Conservation (phyloP, 1,140 invertebrate genomes). For the Ectropis grisescens region DNA sequence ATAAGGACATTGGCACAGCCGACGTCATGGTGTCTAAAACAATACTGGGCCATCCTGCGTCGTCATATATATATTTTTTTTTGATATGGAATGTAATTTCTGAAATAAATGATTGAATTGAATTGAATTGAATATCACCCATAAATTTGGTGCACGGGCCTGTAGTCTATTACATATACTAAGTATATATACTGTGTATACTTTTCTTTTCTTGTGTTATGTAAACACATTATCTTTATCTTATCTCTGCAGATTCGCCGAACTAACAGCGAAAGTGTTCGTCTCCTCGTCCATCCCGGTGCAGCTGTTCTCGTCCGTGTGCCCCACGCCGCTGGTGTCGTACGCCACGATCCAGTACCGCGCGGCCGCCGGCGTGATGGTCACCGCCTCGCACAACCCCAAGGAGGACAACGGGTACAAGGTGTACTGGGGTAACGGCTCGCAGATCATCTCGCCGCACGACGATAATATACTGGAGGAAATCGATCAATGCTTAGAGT, state of each 20-base stretch:
- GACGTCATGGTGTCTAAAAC: no score
- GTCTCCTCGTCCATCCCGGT: slow-evolving; percentile 83
- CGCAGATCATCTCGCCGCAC: slow-evolving; percentile 95
- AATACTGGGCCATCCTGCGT: no score
- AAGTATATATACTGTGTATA: no score
- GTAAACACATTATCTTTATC: no score
- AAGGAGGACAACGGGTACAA: slow-evolving; percentile 99
- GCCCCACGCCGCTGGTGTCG: slow-evolving; percentile 95
- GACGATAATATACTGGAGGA: slow-evolving; percentile 89
- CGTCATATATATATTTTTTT: no score
- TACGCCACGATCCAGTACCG: slow-evolving; percentile 81
- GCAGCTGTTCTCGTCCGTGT: slow-evolving; percentile 84
- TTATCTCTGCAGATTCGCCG: slow-evolving; percentile 82
- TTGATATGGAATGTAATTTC: no score
- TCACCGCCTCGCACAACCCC: slow-evolving; percentile 99
- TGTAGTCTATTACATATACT: no score
- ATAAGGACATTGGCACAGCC: no score
- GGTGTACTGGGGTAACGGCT: slow-evolving; percentile 95
- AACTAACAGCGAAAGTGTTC: slow-evolving; percentile 90
- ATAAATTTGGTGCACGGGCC: no score
- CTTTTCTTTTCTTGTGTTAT: no score
- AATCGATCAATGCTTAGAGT: slow-evolving; percentile 84
- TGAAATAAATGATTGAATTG: no score
- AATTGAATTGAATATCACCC: no score
- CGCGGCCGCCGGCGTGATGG: slow-evolving; percentile 89